Base-by-base conservation (phyloP, 2,113 vertebrate species). In the Jacana jacana region DNA sequence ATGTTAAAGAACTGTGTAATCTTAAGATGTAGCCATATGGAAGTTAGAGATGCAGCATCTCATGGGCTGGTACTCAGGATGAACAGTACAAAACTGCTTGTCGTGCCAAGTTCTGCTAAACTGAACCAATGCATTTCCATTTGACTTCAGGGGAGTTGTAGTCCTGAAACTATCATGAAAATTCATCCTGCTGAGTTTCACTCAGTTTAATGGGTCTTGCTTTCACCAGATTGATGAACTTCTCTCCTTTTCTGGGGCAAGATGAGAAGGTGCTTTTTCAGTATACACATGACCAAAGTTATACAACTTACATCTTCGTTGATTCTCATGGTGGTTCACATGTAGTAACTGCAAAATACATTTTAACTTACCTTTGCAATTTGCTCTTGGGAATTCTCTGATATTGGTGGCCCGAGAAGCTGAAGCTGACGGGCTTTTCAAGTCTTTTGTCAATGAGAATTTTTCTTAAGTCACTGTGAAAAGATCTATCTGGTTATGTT, bases 21-120 rank as follows among this genome's bases (percentile, higher is more conserved):
- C 82, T 81, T 52, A 20, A 54, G 64, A 72, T 78, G 68, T 31
- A 16, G 90, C 95, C 86, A 93, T 88, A 93, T 93, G 93, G 95
- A 94, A 91, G 77, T 75, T 42, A 79, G 76, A 93, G 35, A 72
- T 64, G 86, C 69, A 81, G 20, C 55, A 7, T 42, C 70, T 76
- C 15, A 71, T 75, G 83, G 72, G 40, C 86, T 94, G 80, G 31
- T 92, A 40, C 86, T 93, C 37, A 27, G 54, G 52, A 63, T 64
- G 68, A 9, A 33, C 76, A 70, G 72, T 10, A 30, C 51, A 78
- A 71, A 54, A 83, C 48, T 75, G 37, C 40, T 86, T 6, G 20
- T 57, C 80, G 71, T 91, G 91, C 88, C 79, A 95, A 83, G 42
- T 68, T 88, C 93, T 96, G 88, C 81, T 57, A 4, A 68, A 60